Evolutionary conservation across 2,888 invertebrate genomes (phyloP).

Genomic region (Scrobipalpa atriplicella): DNA sequence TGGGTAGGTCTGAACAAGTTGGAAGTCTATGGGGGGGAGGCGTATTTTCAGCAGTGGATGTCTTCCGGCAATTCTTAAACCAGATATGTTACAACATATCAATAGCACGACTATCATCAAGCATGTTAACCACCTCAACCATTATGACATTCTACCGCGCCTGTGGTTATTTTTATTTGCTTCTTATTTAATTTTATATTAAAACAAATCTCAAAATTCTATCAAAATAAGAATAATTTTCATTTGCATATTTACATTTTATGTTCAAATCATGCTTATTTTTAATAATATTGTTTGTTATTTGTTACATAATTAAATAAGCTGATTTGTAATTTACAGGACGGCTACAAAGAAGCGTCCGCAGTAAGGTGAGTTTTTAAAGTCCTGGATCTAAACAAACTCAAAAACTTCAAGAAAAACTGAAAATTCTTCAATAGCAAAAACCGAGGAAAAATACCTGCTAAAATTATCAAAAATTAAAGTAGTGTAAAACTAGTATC

Average conservation of each 20-base stretch:
- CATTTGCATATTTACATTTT: not conserved
- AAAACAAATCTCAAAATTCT: too few relatives aligned
- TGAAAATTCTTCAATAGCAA: conserved; percentile 36
- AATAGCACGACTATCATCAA: too few relatives aligned
- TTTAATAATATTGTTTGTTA: not conserved
- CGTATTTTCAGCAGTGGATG: too few relatives aligned
- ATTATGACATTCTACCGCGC: not conserved
- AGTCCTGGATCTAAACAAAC: conserved; percentile 43
- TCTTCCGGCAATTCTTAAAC: too few relatives aligned
- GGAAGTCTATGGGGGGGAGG: too few relatives aligned
- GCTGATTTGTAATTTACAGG: conserved; percentile 41
- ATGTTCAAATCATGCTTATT: not conserved
- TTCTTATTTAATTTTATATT: not conserved
- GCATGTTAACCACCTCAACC: too few relatives aligned
- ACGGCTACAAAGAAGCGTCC: conserved; percentile 44
- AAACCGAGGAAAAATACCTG: conserved; percentile 10
- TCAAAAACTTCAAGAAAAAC: conserved; percentile 39
- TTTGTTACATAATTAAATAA: not conserved
- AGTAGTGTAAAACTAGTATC: conserved; percentile 38
- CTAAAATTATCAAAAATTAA: not conserved
- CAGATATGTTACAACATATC: too few relatives aligned
- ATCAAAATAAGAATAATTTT: not conserved
- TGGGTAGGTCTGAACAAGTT: too few relatives aligned
- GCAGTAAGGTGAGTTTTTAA: conserved; percentile 51
- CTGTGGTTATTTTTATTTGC: conserved; percentile 15